Percentiles rank a stretch among this genome's conserved stretches.
These are phyloP conservation scores for Globodera ellingtonae DNA, from an alignment of 1,140 invertebrate species.

Conservation along the genomic window DNA sequence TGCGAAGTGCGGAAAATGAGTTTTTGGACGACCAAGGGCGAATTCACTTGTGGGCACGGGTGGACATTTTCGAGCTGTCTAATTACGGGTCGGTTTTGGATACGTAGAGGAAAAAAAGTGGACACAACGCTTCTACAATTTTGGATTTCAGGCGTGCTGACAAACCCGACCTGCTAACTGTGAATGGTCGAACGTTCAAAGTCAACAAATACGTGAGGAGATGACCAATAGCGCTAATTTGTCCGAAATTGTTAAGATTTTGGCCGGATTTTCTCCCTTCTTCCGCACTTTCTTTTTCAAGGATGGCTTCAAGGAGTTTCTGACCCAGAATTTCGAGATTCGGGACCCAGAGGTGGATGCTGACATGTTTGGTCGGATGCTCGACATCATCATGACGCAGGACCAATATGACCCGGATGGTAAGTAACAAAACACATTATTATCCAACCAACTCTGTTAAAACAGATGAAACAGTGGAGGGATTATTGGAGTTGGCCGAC, in stretches of 20 bases:
- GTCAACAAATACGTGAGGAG: conserved; percentile 9
- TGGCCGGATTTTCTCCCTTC: not conserved
- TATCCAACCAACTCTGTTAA: no score
- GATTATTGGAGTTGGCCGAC: not conserved
- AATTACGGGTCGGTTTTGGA: conserved; percentile 1
- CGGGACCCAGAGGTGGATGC: conserved; percentile 3
- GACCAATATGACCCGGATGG: conserved; percentile 1
- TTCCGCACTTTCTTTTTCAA: conserved; percentile 14
- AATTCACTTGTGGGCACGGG: not conserved
- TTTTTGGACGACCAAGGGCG: conserved; percentile 10
- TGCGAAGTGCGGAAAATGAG: not conserved
- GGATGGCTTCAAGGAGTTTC: conserved; percentile 9
- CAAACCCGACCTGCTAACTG: not conserved
- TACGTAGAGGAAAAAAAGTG: not conserved
- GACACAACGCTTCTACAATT: not conserved
- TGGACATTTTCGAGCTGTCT: not conserved
- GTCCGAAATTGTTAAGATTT: not conserved
- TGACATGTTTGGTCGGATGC: not conserved
- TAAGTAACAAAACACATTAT: not conserved
- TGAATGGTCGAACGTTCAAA: not conserved
- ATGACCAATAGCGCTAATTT: not conserved
- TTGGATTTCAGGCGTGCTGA: not conserved
- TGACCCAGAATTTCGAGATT: conserved; percentile 10
- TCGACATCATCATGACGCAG: not conserved
- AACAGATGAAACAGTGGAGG: not conserved